Conservation (phyloP, 2,113 vertebrate genomes). For the Podiceps cristatus region DNA sequence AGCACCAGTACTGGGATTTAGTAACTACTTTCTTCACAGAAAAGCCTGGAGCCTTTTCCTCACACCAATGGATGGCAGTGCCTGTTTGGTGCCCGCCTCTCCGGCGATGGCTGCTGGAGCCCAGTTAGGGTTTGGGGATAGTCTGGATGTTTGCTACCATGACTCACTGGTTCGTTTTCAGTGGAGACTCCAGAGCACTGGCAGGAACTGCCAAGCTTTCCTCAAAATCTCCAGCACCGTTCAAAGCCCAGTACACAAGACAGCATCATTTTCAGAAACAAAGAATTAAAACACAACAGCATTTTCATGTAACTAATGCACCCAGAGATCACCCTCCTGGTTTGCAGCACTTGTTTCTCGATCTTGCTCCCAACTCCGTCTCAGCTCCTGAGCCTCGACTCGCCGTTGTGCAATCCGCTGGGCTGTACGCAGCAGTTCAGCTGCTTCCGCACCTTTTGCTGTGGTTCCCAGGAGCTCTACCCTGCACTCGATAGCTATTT, state of each 20-base stretch:
- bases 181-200: neutral
- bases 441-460: neutral
- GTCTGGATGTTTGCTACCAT: slow-evolving; percentile 10
- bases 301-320: neutral
- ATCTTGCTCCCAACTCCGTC: neutral
- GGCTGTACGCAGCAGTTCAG: fast-evolving
- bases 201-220: neutral
- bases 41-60: neutral
- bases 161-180: slow-evolving; percentile 2
- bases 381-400: neutral
- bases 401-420: fast-evolving
- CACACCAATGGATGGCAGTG: neutral
- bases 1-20: neutral
- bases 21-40: neutral
- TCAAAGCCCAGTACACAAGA: neutral
- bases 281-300: neutral
- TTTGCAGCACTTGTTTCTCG: neutral
- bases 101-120: neutral
- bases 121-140: neutral
- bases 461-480: neutral
- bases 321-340: neutral
- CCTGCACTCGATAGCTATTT: fast-evolving
- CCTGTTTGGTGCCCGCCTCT: neutral
- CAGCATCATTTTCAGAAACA: neutral
- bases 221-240: neutral